phyloP scores from a whole-genome alignment of 2,888 invertebrate genomes.

The Eilema caniola region DNA sequence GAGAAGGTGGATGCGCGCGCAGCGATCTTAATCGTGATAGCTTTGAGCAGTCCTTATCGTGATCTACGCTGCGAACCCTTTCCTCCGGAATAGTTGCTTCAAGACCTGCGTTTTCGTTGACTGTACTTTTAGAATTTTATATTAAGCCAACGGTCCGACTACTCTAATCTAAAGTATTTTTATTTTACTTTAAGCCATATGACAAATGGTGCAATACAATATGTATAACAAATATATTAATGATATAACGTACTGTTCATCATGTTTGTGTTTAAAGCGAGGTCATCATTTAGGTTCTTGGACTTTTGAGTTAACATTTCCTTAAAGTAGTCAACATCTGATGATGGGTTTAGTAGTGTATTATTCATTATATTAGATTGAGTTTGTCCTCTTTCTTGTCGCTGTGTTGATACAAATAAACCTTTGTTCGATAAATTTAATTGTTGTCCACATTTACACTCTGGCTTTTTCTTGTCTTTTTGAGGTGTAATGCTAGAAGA shows the following conservation, averaged over 20 bases:
- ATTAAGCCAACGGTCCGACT: constrained; percentile 19
- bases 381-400: constrained; percentile 27
- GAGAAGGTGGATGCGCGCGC: constrained; percentile 74
- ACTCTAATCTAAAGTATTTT: constrained; percentile 1
- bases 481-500: constrained; percentile 20
- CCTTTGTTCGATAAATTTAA: constrained; percentile 19
- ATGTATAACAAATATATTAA: constrained; percentile 8
- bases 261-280: constrained; percentile 29
- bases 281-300: constrained; percentile 19
- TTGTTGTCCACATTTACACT: constrained; percentile 46
- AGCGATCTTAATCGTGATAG: constrained; percentile 80
- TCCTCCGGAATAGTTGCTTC: constrained; percentile 55
- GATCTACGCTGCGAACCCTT: constrained; percentile 67
- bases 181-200: background rate
- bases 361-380: constrained; percentile 15
- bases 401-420: constrained; percentile 25
- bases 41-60: constrained; percentile 77
- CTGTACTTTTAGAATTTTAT: constrained; percentile 53
- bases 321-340: constrained; percentile 41
- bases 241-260: constrained; percentile 22
- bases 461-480: constrained; percentile 23
- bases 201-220: background rate
- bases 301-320: constrained; percentile 34
- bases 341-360: constrained; percentile 8
- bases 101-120: constrained; percentile 58